A percentile compares a stretch with the other conserved stretches of the same genome.
Conservation (phyloP, 2,888 invertebrate species). For the Caenorhabditis afra region DNA sequence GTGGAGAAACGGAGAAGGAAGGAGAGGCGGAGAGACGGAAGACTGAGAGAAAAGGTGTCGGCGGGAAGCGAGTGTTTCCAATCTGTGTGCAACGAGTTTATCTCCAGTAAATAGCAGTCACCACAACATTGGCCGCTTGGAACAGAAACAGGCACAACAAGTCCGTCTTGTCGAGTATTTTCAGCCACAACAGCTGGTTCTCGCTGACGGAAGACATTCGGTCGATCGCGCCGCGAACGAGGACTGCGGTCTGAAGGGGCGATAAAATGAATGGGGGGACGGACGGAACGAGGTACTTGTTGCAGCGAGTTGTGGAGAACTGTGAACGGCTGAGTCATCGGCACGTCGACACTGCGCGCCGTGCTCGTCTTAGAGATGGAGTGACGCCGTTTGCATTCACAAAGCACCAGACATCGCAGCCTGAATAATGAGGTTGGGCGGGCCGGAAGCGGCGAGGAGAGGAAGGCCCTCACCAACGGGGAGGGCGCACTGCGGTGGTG, state of each 20-base stretch:
- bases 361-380: constrained; percentile 23
- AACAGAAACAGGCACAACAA: constrained; percentile 49
- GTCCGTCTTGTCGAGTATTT: constrained; percentile 55
- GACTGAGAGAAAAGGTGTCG: constrained; percentile 27
- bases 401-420: constrained; percentile 41
- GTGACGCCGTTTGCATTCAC: constrained; percentile 36
- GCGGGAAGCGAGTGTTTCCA: not conserved
- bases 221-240: constrained; percentile 42
- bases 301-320: constrained; percentile 36
- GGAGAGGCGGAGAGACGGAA: constrained; percentile 15
- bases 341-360: constrained; percentile 34
- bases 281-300: constrained; percentile 19
- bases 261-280: not conserved
- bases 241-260: constrained; percentile 43
- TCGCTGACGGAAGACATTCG: constrained; percentile 29
- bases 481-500: constrained; percentile 42
- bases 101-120: constrained; percentile 48
- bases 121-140: constrained; percentile 50
- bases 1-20: constrained; percentile 25
- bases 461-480: constrained; percentile 48
- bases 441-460: not conserved
- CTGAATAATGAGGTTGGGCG: constrained; percentile 11
- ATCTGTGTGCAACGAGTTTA: constrained; percentile 8
- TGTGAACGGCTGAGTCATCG: constrained; percentile 27
- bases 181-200: constrained; percentile 51